Conservation (phyloP, 2,797 vertebrate species). For the Sphenodon punctatus region DNA sequence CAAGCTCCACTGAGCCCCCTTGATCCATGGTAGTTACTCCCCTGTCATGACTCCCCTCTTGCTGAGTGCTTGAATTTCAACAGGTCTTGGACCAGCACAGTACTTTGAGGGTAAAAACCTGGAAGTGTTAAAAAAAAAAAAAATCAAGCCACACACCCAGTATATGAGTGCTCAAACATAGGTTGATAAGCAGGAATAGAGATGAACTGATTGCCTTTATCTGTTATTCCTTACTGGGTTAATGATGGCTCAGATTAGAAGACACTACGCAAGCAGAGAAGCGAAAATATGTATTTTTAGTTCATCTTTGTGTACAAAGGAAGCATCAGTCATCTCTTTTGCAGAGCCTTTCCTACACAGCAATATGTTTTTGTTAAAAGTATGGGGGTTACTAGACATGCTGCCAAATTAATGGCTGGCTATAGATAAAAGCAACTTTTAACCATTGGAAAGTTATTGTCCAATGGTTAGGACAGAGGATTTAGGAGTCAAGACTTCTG, state of each 20-base stretch:
- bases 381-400: background rate
- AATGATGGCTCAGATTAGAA: background rate
- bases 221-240: background rate
- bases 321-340: constrained; percentile 25
- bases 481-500: background rate
- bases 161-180: background rate
- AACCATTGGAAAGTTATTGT: background rate
- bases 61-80: no score
- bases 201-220: background rate
- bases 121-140: no score
- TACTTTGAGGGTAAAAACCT: no score
- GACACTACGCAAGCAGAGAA: background rate
- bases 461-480: background rate
- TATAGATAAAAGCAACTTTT: background rate
- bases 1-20: no score
- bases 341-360: constrained; percentile 2
- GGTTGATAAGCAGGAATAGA: background rate
- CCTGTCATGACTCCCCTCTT: no score
- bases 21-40: no score
- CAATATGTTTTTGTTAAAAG: constrained; percentile 1
- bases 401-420: background rate
- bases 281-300: background rate
- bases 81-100: no score
- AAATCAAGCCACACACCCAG: constrained; percentile 4
- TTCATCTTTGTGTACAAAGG: background rate